Base-by-base conservation (phyloP, 1,140 invertebrate species). In the Spodoptera litura region DNA sequence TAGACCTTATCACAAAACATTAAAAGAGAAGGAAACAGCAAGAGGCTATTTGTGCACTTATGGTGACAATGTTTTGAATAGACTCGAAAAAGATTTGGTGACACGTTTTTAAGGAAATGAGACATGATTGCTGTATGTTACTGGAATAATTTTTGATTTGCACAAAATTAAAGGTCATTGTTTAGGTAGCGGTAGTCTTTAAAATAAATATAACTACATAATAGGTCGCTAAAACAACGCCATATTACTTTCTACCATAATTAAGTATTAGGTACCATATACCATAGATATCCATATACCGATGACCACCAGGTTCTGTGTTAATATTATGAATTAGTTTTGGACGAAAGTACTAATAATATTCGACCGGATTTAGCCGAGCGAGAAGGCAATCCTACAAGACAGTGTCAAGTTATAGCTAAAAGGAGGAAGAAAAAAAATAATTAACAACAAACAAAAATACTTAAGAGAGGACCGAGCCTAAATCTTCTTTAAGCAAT, bases 401-500 rank as follows among this genome's bases (percentile, higher is more conserved):
- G 12, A 35, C 4, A 61, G 10, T 2, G 1, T 8, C 13, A 9
- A 6, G 11, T 3, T 10, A n/a, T 64, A 8, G 8, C n/a, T 11
- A 25, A 56, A 20, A 66, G n/a, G 10, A 44, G 44, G 6, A 49
- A 66, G 20, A 20, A 44, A 51, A 51, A 61, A 12, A 11, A 11
- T 12, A 61, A 31, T 20, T 25, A 49, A 52, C 64, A 68, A 8
- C 11, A 70, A 25, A 55, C 52, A 27, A 27, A 52, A 9, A 11
- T 20, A 13, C 13, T 53, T 27, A 52, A 12, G 20, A 27, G 49
- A 53, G 4, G n/a, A 51, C 44, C 6, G 6, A 52, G 15, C 61
- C 61, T 44, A 72, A 80, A 62, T 78, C 31, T 49, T 78, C 61
- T 80, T 80, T 80, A 78, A 78, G 64, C 81, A 55, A 38, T 62